Evolutionary conservation across 1,140 invertebrate species (phyloP), one percentile per base, ranked within the genome.

Genomic region (Zaprionus africanus): DNA sequence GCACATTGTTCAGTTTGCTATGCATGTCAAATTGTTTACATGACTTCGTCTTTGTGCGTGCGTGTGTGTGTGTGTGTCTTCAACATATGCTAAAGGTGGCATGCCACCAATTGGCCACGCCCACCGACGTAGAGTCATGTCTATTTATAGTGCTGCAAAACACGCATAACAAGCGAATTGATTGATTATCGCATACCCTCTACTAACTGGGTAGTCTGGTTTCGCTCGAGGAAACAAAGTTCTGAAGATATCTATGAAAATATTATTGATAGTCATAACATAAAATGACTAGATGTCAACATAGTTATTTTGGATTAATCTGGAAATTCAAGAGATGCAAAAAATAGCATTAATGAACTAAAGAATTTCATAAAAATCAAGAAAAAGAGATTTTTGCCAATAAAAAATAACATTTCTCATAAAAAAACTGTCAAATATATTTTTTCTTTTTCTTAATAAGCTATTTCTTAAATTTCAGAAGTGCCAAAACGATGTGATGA

Each of bases 11-110:
- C 19, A 11, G 38, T 63, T 70, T 49, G 54, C 43, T 61, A 59
- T 83, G 57, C 78, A 58, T 74, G 67, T 79, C 78, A 70, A 83
- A 77, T 79, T 79, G 70, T 69, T 74, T 46, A 68, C 68, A 78
- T 78, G 66, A 63, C 26, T 36, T 15, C 17, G 11, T 51, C 53
- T 59, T 24, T 67, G 12, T 54, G 19, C 2, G 28, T 31, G 1
- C 9, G 4, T 57, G 66, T 31, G n/a, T 60, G 15, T 57, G 34
- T 56, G 28, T 68, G 36, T 17, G 15, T 75, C 60, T 78, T 60
- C 12, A 56, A 49, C 46, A 72, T 46, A 61, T 62, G 46, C 22
- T 51, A 24, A 46, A 53, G 68, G 61, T 65, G 61, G 68, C 68
- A 64, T 62, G 64, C 67, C 43, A 80, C 57, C 60, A 69, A 81